Base-by-base conservation (phyloP, 2,888 invertebrate genomes). In the Spisula solida region DNA sequence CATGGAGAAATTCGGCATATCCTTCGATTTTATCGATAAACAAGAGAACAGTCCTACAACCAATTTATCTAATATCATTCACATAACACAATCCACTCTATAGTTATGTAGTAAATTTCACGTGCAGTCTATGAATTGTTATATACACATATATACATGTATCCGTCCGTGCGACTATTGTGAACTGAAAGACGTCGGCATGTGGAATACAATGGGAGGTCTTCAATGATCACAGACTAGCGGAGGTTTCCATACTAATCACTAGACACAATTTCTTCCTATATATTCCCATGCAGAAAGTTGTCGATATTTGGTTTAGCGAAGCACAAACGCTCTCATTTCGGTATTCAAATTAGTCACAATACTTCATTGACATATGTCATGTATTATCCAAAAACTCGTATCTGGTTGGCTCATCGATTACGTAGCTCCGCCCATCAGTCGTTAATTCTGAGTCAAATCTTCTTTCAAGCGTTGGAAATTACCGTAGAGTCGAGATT, bases 321-420 rank as follows among this genome's bases (percentile, higher is more conserved):
- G 25, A 47, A 25, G 25, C 48, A 48, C 47, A 20, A 48, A 51
- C 80, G 31, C 29, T 66, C 41, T 81, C 80, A 80, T 86, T 86
- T 88, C 87, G 87, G 86, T 90, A 90, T 91, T 88, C 90, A 91
- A 91, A 91, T 91, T 75, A 88, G 87, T 75, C 82, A 56, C 85
- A 87, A 85, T 70, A 66, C 79, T 55, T 34, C 85, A 85, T 87
- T 84, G 82, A 56, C 88, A 91, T 87, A 91, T 85, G 90, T 85
- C 88, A 87, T 87, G 87, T 82, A 85, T 87, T 85, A 85, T 41
- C 47, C 47, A 60, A 82, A 70, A 75, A 41, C 29, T 80, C 47
- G 41, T 20, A 5, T 83, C 81, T 82, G 66, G 88, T 91, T 91
- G 86, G 90, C 70, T 47, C 60, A 56, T 79, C 51, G 60, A 66